Percentiles rank a stretch among this genome's conserved stretches.
Conservation (phyloP, 2,113 vertebrate genomes). For the Bubo bubo region DNA sequence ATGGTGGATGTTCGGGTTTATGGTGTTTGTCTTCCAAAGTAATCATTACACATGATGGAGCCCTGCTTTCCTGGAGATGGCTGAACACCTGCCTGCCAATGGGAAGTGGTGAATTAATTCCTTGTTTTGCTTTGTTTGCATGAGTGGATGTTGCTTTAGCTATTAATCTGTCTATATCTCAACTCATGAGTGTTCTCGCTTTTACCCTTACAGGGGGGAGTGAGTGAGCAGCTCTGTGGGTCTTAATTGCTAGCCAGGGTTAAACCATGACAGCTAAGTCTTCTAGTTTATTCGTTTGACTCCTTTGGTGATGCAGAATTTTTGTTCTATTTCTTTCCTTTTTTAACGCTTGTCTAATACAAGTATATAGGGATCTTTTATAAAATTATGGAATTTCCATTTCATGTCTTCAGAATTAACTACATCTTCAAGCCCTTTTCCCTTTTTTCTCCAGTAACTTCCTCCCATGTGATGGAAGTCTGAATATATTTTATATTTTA, state of each 20-base stretch:
- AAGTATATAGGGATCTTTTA: background rate
- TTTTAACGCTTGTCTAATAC: background rate
- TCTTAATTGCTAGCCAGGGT: rapidly evolving
- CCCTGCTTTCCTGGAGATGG: background rate
- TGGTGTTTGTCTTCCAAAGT: background rate
- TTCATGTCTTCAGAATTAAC: background rate
- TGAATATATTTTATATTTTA: background rate
- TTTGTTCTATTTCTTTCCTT: background rate
- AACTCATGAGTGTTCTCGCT: background rate
- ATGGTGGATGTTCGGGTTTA: rapidly evolving
- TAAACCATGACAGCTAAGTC: background rate
- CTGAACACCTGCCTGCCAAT: background rate
- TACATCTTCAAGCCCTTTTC: background rate
- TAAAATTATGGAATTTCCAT: background rate
- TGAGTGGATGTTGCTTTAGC: rapidly evolving
- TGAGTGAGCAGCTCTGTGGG: rapidly evolving
- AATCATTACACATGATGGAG: rapidly evolving
- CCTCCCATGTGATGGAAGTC: background rate
- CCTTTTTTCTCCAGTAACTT: background rate
- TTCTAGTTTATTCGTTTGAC: background rate
- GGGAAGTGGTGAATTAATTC: background rate
- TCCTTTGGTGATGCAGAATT: background rate
- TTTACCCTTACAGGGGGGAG: rapidly evolving
- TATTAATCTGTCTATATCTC: background rate
- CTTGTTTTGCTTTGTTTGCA: background rate